Conservation (phyloP, 2,797 vertebrate species). For the Phrynocephalus guinanensis region DNA sequence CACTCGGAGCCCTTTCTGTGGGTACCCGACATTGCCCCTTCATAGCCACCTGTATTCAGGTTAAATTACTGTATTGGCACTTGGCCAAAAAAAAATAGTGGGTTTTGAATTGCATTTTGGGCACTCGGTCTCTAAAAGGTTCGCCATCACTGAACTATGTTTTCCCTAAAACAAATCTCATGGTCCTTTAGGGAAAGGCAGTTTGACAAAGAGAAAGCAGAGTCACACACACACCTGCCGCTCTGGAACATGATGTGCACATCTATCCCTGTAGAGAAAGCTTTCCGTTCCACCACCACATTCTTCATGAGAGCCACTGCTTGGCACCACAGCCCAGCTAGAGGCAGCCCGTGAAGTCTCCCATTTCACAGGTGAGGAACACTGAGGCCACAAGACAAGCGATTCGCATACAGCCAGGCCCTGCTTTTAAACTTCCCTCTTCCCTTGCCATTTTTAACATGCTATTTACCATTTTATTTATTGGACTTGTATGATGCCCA, state of each 20-base stretch:
- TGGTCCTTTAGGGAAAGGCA: not conserved
- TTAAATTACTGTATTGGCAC: too few relatives aligned
- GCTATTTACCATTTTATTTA: too few relatives aligned
- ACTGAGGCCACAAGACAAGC: not conserved
- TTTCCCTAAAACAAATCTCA: not conserved
- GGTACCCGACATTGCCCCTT: too few relatives aligned
- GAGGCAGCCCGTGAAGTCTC: not conserved
- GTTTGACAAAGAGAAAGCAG: too few relatives aligned
- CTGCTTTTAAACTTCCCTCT: not conserved
- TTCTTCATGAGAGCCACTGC: not conserved
- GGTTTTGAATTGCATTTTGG: too few relatives aligned
- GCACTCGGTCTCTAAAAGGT: too few relatives aligned
- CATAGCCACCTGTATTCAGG: too few relatives aligned
- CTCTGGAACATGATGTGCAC: not conserved
- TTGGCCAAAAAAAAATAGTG: too few relatives aligned
- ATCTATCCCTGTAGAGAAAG: not conserved
- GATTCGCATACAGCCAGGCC: not conserved
- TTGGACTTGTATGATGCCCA: too few relatives aligned
- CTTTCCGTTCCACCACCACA: not conserved
- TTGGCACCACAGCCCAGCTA: not conserved
- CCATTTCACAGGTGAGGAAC: not conserved
- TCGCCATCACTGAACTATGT: too few relatives aligned
- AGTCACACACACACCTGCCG: too few relatives aligned
- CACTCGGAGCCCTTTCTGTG: too few relatives aligned
- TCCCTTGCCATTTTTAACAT: not conserved